Evolutionary conservation across 2,888 invertebrate species (phyloP).

Genomic region (Orthosia gracilis): DNA sequence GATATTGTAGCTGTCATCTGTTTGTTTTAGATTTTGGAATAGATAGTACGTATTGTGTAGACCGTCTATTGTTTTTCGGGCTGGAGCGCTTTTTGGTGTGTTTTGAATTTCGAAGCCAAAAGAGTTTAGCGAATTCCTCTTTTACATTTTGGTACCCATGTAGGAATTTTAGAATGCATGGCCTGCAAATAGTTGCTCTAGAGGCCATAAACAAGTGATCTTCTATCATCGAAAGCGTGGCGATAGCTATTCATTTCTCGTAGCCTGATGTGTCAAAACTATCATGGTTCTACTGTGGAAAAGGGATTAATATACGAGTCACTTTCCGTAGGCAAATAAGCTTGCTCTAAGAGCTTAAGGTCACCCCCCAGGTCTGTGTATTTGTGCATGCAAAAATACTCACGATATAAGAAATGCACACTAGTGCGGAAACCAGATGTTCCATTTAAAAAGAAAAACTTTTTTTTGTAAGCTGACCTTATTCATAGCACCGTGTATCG

Average conservation of each 20-base stretch:
- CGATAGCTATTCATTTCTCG: no score
- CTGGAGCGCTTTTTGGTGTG: not conserved
- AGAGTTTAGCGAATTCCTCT: not conserved
- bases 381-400: not conserved
- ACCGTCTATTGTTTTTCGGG: conserved; percentile 27
- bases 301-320: no score
- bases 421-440: no score
- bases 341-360: no score
- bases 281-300: no score
- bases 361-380: not conserved
- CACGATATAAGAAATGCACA: not conserved
- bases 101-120: conserved; percentile 2
- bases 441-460: not conserved
- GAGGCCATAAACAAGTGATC: no score
- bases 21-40: conserved; percentile 40
- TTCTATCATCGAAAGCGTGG: no score
- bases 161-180: not conserved
- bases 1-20: conserved; percentile 51
- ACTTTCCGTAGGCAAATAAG: no score
- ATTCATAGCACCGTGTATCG: not conserved
- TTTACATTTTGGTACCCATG: not conserved
- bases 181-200: not conserved
- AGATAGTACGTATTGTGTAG: conserved; percentile 25
- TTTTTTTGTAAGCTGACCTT: not conserved
- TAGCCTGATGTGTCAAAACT: no score